phyloP scores from a whole-genome alignment of 2,888 invertebrate genomes.

The Parnassius apollo region DNA sequence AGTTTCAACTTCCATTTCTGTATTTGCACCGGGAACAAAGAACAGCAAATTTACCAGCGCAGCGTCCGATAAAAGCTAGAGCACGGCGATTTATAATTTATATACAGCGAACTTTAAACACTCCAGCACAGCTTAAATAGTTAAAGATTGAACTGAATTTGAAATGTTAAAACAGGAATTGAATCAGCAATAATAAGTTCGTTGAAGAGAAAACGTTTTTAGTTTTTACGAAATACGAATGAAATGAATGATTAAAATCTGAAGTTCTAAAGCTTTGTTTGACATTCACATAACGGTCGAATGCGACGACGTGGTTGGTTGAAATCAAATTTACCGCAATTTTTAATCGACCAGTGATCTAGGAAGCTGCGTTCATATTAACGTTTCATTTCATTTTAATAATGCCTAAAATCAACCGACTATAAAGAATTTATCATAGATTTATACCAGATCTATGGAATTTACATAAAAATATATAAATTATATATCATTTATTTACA shows the following conservation, averaged over 20 bases:
- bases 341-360: constrained; percentile 39
- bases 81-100: constrained; percentile 45
- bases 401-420: too few species aligned
- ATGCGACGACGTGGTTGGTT: constrained; percentile 57
- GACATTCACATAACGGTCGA: constrained; percentile 57
- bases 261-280: constrained; percentile 43
- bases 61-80: constrained; percentile 49
- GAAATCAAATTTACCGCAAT: constrained; percentile 61
- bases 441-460: too few species aligned
- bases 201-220: constrained; percentile 20
- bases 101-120: constrained; percentile 39
- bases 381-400: too few species aligned
- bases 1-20: constrained; percentile 67
- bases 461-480: too few species aligned
- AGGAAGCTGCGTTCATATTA: constrained; percentile 30
- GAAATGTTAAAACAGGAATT: constrained; percentile 50
- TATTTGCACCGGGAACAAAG: constrained; percentile 35
- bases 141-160: constrained; percentile 51
- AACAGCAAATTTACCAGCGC: constrained; percentile 42
- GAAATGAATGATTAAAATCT: constrained; percentile 8
- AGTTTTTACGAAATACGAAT: constrained; percentile 1
- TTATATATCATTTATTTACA: too few species aligned
- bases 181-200: constrained; percentile 10
- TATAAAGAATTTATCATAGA: too few species aligned
- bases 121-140: constrained; percentile 55